Evolutionary conservation across 2,888 invertebrate genomes (phyloP).

Genomic region (Selenia dentaria): DNA sequence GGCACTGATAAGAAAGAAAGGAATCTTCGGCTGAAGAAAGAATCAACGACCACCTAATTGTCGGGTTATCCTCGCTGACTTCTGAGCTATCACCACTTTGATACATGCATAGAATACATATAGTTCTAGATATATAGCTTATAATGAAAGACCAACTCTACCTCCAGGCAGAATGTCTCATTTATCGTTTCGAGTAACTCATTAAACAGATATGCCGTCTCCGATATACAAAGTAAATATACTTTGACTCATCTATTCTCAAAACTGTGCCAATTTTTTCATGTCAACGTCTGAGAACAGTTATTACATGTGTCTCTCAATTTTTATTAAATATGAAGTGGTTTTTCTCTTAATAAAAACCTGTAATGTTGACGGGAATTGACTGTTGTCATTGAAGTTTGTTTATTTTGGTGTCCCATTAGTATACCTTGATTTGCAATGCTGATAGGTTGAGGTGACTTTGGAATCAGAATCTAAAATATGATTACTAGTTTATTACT

Average conservation of each 20-base stretch:
- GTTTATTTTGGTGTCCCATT: background rate
- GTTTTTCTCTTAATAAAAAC: conserved; percentile 15
- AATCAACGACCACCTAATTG: too few relatives aligned
- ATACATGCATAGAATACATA: too few relatives aligned
- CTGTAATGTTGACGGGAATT: conserved; percentile 18
- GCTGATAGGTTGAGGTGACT: background rate
- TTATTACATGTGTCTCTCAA: conserved; percentile 13
- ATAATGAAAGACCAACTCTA: too few relatives aligned
- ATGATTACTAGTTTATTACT: too few relatives aligned
- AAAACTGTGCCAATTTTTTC: conserved; percentile 23
- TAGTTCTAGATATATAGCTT: too few relatives aligned
- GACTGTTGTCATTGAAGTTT: conserved; percentile 18
- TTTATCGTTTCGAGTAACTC: conserved; percentile 17
- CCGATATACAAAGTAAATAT: conserved; percentile 19
- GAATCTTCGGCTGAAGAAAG: too few relatives aligned
- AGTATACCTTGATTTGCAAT: conserved; percentile 4
- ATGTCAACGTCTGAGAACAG: conserved; percentile 11
- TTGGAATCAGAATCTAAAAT: too few relatives aligned
- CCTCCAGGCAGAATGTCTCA: too few relatives aligned
- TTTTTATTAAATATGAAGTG: conserved; percentile 15
- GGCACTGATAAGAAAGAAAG: too few relatives aligned
- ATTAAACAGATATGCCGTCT: conserved; percentile 17
- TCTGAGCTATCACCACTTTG: too few relatives aligned
- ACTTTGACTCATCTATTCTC: conserved; percentile 19
- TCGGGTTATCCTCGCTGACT: too few relatives aligned